Evolutionary conservation across 2,113 vertebrate genomes (phyloP), one percentile per base, ranked within the genome.

Genomic region (Brachypteracias leptosomus): DNA sequence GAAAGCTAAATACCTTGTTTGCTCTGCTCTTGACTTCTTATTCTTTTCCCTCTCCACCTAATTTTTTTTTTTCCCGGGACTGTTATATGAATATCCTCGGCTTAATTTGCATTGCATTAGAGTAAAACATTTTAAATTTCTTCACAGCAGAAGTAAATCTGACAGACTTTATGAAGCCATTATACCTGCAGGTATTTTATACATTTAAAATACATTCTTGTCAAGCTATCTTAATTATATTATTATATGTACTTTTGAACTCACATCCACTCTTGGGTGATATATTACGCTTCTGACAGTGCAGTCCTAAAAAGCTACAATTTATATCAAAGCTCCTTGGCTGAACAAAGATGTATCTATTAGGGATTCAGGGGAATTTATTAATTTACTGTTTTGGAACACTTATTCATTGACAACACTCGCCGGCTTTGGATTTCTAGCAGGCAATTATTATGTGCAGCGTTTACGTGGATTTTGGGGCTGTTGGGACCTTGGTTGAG

Each of bases 161-260:
- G 98, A 98, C 98, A 98, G 98, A 96, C 97, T 98, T 98, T 98
- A 98, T 98, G 98, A 98, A 98, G 98, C 98, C 97, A 98, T 98
- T 98, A 98, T 97, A 98, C 97, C 98, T 98, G 97, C 97, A 98
- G 98, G 97, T 98, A 98, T 98, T 98, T 98, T 98, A 97, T 97
- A 96, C 97, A 96, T 98, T 97, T 98, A 98, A 98, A 98, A 98
- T 98, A 98, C 98, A 97, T 98, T 98, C 98, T 98, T 98, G 98
- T 98, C 98, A 97, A 98, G 97, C 94, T 96, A 97, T 98, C 97
- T 98, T 98, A 98, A 98, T 98, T 98, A 97, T 97, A 96, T 97
- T 97, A 98, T 98, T 98, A 98, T 98, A 98, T 98, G 98, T 98
- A 97, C 98, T 98, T 98, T 98, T 98, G 98, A 98, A 98, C 98